These are phyloP conservation scores for Euplexia lucipara DNA, from an alignment of 2,888 invertebrate genomes.

Conservation along the genomic window DNA sequence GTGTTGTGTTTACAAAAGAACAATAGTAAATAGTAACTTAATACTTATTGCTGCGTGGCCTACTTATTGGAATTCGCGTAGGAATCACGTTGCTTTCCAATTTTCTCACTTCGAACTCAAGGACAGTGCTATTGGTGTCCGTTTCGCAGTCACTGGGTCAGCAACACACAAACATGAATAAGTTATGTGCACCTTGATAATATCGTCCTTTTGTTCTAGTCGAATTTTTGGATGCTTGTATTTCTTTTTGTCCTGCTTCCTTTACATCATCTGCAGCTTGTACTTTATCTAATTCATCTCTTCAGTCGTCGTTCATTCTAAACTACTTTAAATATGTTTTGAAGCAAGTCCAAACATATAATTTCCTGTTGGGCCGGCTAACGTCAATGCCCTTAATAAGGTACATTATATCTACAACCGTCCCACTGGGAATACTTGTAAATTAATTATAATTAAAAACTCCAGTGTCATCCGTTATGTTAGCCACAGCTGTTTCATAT, in stretches of 20 bases:
- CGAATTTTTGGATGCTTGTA: conserved; percentile 1
- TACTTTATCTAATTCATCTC: neutral
- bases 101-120: conserved; percentile 54
- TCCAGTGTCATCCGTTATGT: conserved; percentile 3
- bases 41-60: conserved; percentile 51
- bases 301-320: neutral
- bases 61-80: conserved; percentile 54
- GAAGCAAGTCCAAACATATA: conserved; percentile 23
- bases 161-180: conserved; percentile 53
- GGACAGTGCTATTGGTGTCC: conserved; percentile 57
- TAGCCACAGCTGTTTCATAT: conserved; percentile 7
- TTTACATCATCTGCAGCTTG: conserved; percentile 4
- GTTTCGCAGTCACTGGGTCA: conserved; percentile 60
- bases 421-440: conserved; percentile 28
- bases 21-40: conserved; percentile 65
- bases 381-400: conserved; percentile 56
- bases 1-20: conserved; percentile 55
- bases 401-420: conserved; percentile 35
- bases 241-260: conserved; percentile 7
- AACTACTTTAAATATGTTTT: neutral
- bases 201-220: conserved; percentile 33
- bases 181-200: conserved; percentile 44
- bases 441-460: conserved; percentile 36
- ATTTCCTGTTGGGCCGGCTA: conserved; percentile 44
- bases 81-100: conserved; percentile 59